These are phyloP conservation scores for Galleria mellonella DNA, from an alignment of 1,140 invertebrate species.

Conservation along the genomic window DNA sequence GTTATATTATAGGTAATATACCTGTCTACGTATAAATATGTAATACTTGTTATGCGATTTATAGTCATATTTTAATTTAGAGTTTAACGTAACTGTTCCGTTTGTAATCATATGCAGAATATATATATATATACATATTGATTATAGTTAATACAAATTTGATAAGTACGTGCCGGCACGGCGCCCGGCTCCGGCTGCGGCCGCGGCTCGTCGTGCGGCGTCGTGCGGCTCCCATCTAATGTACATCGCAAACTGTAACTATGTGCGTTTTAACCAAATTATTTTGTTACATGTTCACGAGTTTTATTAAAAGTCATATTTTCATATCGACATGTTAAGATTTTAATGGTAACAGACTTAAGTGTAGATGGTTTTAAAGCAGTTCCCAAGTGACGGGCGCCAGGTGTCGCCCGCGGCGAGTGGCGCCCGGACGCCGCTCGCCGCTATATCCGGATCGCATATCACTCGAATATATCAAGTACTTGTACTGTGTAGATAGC, in stretches of 20 bases:
- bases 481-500: neutral
- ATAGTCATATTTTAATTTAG: constrained; percentile 15
- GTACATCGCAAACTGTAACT: neutral
- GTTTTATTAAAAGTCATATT: constrained; percentile 47
- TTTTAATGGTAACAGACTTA: constrained; percentile 15
- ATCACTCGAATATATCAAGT: constrained; percentile 26
- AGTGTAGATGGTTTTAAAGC: constrained; percentile 15
- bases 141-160: neutral
- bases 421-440: constrained; percentile 6
- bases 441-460: constrained; percentile 29
- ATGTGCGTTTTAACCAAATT: constrained; percentile 45
- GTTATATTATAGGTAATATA: constrained; percentile 11
- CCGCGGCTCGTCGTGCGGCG: too few relatives aligned
- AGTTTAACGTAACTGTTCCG: constrained; percentile 9
- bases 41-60: constrained; percentile 10
- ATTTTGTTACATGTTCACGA: constrained; percentile 44
- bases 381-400: neutral
- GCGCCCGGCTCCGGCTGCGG: too few relatives aligned
- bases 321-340: constrained; percentile 49
- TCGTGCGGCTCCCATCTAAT: too few relatives aligned
- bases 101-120: constrained; percentile 5
- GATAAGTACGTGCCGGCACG: neutral
- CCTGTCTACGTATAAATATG: neutral
- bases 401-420: too few relatives aligned
- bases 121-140: neutral